These are phyloP conservation scores for Colinus virginianus DNA, from an alignment of 2,113 vertebrate genomes.

Conservation along the genomic window DNA sequence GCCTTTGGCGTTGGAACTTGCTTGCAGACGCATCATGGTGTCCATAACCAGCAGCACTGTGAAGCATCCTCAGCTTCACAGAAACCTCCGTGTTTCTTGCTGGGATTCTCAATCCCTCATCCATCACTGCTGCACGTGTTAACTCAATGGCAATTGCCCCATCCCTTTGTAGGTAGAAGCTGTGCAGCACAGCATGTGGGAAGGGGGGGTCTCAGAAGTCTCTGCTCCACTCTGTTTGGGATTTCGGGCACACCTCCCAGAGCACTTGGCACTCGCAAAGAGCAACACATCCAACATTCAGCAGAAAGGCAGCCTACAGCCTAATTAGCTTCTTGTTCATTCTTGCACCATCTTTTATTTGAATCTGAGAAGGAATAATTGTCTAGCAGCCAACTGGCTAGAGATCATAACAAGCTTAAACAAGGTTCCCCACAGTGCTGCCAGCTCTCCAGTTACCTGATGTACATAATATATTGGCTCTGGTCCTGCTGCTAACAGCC, in stretches of 20 bases:
- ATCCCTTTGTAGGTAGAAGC: background rate
- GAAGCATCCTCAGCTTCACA: constrained; percentile 9
- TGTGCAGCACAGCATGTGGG: background rate
- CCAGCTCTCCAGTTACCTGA: constrained; percentile 63
- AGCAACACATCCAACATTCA: constrained; percentile 21
- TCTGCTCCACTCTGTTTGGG: background rate
- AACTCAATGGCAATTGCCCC: rapidly evolving
- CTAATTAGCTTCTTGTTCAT: constrained; percentile 67
- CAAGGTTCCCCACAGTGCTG: constrained; percentile 54
- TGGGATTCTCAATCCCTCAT: background rate
- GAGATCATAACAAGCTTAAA: constrained; percentile 63
- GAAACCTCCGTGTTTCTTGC: background rate
- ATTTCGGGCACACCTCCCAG: constrained; percentile 40
- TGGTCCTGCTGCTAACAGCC: constrained; percentile 2
- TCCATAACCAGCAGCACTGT: background rate
- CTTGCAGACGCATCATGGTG: background rate
- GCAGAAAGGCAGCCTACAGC: constrained; percentile 58
- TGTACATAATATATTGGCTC: constrained; percentile 46
- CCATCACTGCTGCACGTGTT: background rate
- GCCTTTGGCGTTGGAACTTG: background rate
- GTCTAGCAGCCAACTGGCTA: constrained; percentile 59
- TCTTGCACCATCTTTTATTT: constrained; percentile 70
- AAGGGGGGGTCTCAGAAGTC: background rate
- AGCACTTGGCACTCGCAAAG: constrained; percentile 20
- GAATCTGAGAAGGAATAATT: constrained; percentile 61